These are phyloP conservation scores for Atrina japonica DNA, from an alignment of 2,888 invertebrate genomes.

Conservation along the genomic window DNA sequence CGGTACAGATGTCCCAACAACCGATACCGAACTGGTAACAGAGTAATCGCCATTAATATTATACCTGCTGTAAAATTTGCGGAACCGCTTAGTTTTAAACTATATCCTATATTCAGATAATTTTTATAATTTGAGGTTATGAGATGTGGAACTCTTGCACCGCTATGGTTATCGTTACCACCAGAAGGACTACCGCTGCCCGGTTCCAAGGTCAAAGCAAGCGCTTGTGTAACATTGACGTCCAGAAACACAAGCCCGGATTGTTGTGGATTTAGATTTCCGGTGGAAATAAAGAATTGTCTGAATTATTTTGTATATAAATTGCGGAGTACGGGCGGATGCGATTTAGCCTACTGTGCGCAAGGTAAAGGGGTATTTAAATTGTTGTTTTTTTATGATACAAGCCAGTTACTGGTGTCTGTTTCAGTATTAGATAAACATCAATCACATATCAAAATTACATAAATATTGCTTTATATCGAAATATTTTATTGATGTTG, in stretches of 20 bases:
- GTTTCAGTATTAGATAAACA: no score
- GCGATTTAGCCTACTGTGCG: conserved; percentile 68
- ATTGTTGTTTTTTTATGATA: no score
- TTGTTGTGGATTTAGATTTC: conserved; percentile 54
- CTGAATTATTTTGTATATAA: conserved; percentile 63
- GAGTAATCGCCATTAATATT: no score
- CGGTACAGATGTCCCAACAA: no score
- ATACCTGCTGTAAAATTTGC: no score
- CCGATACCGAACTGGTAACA: no score
- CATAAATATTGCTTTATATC: no score
- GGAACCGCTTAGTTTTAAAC: no score
- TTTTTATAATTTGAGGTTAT: conserved; percentile 38
- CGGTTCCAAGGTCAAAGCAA: conserved; percentile 40
- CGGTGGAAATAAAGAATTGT: conserved; percentile 58
- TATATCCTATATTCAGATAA: no score
- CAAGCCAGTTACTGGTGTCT: no score
- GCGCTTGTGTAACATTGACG: conserved; percentile 56
- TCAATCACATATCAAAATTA: no score
- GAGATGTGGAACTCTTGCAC: conserved; percentile 57
- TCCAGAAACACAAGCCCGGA: conserved; percentile 30
- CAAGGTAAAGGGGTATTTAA: conserved; percentile 55
- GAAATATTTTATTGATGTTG: no score
- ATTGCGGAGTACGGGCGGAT: conserved; percentile 61
- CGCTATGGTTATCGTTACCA: conserved; percentile 54
- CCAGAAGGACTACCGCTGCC: conserved; percentile 42